Evolutionary conservation across 92 coral and sea anemone species (phyloP).

Genomic region (Porites divaricata): DNA sequence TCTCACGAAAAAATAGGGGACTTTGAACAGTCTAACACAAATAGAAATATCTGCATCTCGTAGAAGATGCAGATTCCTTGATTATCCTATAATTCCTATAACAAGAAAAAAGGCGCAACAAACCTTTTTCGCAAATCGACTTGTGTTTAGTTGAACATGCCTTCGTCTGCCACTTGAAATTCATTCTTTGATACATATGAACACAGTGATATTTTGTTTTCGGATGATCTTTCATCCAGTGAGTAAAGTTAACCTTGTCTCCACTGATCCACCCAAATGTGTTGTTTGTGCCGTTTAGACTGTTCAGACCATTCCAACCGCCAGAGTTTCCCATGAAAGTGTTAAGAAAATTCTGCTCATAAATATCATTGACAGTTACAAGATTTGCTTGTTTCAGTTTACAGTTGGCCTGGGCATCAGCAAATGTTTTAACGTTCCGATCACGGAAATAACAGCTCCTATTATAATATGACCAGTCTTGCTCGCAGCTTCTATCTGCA

Average conservation of each 20-base stretch:
- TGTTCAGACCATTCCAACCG: background rate
- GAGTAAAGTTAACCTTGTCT: background rate
- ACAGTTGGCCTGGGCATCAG: background rate
- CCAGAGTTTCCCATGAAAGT: background rate
- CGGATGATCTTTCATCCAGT: fast-evolving
- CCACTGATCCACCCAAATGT: background rate
- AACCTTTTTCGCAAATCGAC: background rate
- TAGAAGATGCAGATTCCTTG: no score
- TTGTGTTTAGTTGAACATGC: background rate
- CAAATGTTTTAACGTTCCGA: background rate
- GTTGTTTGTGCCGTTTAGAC: background rate
- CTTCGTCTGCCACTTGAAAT: background rate
- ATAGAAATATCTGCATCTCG: no score
- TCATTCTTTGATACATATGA: background rate
- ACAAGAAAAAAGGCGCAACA: background rate
- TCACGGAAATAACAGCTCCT: background rate
- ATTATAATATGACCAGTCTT: background rate
- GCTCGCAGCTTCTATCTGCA: background rate
- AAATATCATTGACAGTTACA: background rate
- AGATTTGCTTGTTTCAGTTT: background rate
- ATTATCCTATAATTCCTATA: no score
- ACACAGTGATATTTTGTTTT: no score
- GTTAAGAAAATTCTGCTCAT: background rate
- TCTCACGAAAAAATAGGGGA: no score
- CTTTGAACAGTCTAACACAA: no score